Conservation (phyloP, 2,797 vertebrate species). For the Cheracebus regulus region DNA sequence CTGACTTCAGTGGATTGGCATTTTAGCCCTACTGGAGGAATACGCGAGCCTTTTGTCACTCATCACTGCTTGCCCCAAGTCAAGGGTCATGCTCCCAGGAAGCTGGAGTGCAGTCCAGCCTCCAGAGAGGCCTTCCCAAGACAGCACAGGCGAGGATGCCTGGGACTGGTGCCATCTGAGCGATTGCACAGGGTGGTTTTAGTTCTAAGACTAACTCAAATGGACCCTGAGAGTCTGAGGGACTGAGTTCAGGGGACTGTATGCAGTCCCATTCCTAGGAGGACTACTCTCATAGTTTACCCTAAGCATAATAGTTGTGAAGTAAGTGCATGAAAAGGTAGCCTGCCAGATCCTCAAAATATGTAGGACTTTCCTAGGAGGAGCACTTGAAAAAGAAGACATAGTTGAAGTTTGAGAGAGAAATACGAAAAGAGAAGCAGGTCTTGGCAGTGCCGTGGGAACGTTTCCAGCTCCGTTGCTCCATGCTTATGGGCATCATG, state of each 20-base stretch:
- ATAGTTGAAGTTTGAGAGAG: not conserved
- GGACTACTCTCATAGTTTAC: not conserved
- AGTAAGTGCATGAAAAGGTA: not conserved
- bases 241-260: not conserved
- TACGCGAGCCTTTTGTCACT: not conserved
- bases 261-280: not conserved
- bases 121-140: not conserved
- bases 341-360: not conserved
- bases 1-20: not conserved
- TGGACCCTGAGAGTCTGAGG: not conserved
- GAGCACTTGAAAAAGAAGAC: not conserved
- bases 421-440: not conserved
- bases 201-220: not conserved
- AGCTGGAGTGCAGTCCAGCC: not conserved
- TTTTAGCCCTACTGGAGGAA: not conserved
- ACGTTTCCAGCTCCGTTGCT: not conserved
- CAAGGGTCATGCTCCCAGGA: not conserved
- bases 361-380: not conserved
- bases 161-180: not conserved
- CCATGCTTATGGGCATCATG: not conserved
- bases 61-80: not conserved
- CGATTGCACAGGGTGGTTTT: not conserved
- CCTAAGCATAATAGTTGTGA: not conserved
- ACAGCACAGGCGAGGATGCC: not conserved
- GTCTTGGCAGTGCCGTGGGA: not conserved